A percentile compares a stretch with the other conserved stretches of the same genome.
These are phyloP conservation scores for Erpornis zantholeuca DNA, from an alignment of 2,113 vertebrate genomes.

Conservation along the genomic window DNA sequence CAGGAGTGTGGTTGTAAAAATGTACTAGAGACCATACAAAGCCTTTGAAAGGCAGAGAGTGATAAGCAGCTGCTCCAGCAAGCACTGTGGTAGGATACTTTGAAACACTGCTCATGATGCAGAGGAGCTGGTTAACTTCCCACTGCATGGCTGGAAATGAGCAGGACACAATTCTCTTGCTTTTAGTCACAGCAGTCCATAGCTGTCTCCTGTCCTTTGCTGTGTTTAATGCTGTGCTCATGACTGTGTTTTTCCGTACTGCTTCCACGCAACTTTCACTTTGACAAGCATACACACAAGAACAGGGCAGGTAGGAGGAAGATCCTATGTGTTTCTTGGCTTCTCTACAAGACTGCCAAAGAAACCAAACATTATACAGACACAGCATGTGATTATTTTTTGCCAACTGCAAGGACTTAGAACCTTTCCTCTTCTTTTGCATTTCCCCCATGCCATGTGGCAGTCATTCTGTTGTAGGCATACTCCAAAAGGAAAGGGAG, in stretches of 20 bases:
- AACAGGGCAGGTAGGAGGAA: background rate
- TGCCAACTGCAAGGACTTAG: background rate
- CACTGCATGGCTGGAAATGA: background rate
- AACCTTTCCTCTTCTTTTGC: background rate
- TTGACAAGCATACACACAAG: background rate
- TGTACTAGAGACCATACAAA: background rate
- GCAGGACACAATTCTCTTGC: fast-evolving
- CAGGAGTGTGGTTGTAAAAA: background rate
- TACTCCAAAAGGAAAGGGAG: fast-evolving
- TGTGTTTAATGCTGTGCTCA: background rate
- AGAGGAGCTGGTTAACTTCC: background rate
- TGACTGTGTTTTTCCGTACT: background rate
- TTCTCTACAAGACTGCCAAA: background rate
- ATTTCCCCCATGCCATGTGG: fast-evolving
- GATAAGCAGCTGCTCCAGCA: background rate
- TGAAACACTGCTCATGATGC: fast-evolving
- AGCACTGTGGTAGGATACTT: background rate
- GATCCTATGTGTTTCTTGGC: background rate
- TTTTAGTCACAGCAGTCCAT: background rate
- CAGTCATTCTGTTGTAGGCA: background rate
- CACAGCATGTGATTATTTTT: background rate
- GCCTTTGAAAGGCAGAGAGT: background rate
- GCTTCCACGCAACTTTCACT: background rate
- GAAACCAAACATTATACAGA: background rate
- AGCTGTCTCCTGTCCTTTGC: background rate